A percentile compares a stretch with the other conserved stretches of the same genome.
phyloP scores from a whole-genome alignment of 2,888 invertebrate species.

The Tineola bisselliella region DNA sequence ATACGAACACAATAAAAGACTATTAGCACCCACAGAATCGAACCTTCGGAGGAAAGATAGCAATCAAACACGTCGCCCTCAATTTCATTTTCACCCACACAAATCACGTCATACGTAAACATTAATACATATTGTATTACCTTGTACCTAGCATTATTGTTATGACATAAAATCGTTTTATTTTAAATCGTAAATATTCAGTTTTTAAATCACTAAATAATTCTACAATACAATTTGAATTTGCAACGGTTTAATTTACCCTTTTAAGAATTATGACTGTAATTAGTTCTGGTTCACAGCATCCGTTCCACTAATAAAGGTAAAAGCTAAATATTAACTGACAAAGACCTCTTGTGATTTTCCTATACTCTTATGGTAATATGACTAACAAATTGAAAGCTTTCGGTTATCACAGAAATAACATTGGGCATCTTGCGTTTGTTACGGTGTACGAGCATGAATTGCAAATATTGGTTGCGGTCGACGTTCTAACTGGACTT shows the following conservation, averaged over 20 bases:
- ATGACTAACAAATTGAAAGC: neutral
- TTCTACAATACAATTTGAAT: too few species aligned
- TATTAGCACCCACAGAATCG: conserved; percentile 27
- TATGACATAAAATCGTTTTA: too few species aligned
- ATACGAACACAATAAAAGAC: neutral
- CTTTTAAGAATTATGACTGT: neutral
- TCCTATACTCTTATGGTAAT: neutral
- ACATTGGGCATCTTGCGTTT: neutral
- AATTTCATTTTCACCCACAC: conserved; percentile 56
- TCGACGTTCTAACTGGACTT: neutral
- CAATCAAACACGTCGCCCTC: conserved; percentile 32
- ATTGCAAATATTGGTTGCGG: conserved; percentile 1
- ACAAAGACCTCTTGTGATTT: neutral
- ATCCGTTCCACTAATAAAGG: neutral
- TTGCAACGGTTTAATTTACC: too few species aligned
- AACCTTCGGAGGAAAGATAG: conserved; percentile 47
- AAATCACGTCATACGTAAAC: neutral
- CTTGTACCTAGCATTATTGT: too few species aligned
- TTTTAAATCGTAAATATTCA: too few species aligned
- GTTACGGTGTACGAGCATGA: conserved; percentile 4
- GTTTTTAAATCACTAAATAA: too few species aligned
- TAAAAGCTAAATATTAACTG: neutral
- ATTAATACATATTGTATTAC: too few species aligned
- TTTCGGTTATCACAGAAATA: neutral
- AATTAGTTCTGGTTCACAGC: neutral